phyloP scores from a whole-genome alignment of 2,113 vertebrate species.

The Boulengeromyrus knoepffleri region DNA sequence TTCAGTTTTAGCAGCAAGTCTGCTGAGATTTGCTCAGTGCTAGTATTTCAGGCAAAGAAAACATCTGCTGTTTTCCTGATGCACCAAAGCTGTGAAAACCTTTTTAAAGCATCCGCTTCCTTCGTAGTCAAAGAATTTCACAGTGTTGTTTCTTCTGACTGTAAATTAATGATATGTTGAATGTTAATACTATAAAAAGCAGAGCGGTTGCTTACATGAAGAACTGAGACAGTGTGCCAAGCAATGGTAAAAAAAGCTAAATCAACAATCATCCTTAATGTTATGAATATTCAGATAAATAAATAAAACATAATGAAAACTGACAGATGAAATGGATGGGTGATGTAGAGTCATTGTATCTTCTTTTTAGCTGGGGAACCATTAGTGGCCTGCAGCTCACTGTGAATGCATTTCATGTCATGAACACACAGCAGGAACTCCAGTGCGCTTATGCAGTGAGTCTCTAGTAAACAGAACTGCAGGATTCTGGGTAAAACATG shows the following conservation, averaged over 20 bases:
- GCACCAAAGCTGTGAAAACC: neutral
- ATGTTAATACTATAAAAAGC: neutral
- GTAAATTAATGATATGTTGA: neutral
- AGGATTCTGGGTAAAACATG: neutral
- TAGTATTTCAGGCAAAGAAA: neutral
- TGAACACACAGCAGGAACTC: neutral
- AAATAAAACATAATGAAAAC: neutral
- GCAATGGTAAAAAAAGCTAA: neutral
- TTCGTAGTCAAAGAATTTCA: neutral
- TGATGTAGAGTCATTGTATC: neutral
- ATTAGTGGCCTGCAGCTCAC: neutral
- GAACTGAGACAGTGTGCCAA: neutral
- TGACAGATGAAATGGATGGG: neutral
- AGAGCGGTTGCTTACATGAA: neutral
- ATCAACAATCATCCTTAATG: neutral
- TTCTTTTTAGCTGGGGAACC: neutral
- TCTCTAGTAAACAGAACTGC: neutral
- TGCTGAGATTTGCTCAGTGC: neutral
- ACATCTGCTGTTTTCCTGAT: constrained; percentile 5
- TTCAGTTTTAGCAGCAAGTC: neutral
- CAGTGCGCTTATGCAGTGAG: neutral
- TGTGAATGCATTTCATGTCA: neutral
- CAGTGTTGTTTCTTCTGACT: neutral
- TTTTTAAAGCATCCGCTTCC: neutral
- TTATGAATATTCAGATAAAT: neutral